Evolutionary conservation across 2,797 vertebrate genomes (phyloP).

Genomic region (Microchirus variegatus): DNA sequence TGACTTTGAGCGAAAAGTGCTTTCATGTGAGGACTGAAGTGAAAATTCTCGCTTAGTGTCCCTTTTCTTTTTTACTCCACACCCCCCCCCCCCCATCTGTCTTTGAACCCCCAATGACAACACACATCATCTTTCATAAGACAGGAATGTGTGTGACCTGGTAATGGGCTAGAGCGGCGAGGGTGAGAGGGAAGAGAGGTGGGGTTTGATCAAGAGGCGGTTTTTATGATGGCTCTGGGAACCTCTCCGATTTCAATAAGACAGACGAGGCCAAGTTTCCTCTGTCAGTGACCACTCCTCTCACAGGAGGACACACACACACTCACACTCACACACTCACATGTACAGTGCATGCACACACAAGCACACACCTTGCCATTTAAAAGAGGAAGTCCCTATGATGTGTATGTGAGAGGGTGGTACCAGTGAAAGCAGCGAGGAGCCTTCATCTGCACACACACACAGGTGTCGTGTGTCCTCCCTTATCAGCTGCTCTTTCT

Average conservation of each 20-base stretch:
- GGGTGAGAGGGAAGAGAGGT: conserved; percentile 62
- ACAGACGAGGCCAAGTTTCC: conserved; percentile 92
- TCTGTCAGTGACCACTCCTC: conserved; percentile 93
- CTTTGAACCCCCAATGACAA: conserved; percentile 76
- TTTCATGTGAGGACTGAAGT: conserved; percentile 76
- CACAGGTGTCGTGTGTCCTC: conserved; percentile 91
- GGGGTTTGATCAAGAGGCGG: conserved; percentile 84
- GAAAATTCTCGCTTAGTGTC: conserved; percentile 70
- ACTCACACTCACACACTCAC: conserved; percentile 41
- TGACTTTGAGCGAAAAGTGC: conserved; percentile 72
- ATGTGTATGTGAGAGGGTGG: conserved; percentile 88
- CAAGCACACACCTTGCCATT: conserved; percentile 62
- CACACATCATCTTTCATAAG: conserved; percentile 78
- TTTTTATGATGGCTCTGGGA: conserved; percentile 93
- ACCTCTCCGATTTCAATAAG: conserved; percentile 96
- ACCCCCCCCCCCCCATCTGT: conserved; percentile 53
- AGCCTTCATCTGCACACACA: conserved; percentile 68
- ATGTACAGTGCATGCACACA: conserved; percentile 5
- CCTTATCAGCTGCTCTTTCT: conserved; percentile 95
- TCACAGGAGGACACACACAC: conserved; percentile 80
- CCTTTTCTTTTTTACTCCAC: conserved; percentile 63
- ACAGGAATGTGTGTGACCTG: conserved; percentile 75
- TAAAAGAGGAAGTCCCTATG: conserved; percentile 82
- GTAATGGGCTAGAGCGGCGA: conserved; percentile 60
- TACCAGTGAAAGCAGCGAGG: conserved; percentile 77